Evolutionary conservation across 1,140 invertebrate genomes (phyloP), one percentile per base, ranked within the genome.

Genomic region (Cydia amplana): DNA sequence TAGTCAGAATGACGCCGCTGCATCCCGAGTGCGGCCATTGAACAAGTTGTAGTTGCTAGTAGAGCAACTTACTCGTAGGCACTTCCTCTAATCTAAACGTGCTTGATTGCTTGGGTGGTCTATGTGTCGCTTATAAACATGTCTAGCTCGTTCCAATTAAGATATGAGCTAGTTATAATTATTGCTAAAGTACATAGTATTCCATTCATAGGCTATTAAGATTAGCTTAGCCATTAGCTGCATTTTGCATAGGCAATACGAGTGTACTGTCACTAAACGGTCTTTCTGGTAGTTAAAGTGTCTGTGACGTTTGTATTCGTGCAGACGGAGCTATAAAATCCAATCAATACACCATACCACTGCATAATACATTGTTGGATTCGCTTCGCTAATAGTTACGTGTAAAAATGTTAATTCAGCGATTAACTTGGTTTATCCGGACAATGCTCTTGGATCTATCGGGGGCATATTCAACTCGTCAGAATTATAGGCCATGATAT

Each of bases 31-130:
- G 43, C 14, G 12, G 43, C 43, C 20, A 60, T 23, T 60, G 55
- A 60, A 60, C 55, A 60, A 23, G 20, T 60, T 60, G 20, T 9
- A 60, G 7, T 18, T 18, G n/a, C 49, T n/a, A 18, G 18, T 60
- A 2, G 20, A 23, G 55, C 55, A 60, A 23, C 55, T 23, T 20
- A 60, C 55, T 23, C 2, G 20, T 23, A 60, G n/a, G 9, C n/a
- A 60, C 55, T 60, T 60, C 55, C 55, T 60, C 6, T 51, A 51
- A n/a, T 60, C 20, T 60, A 55, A 51, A 55, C n/a, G 55, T 60
- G 20, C 7, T 60, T 23, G 55, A 60, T 60, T 60, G 20, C 55
- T 60, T 60, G 55, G 55, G 55, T 60, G 55, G 55, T 60, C 55
- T n/a, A 51, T 60, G 10, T 60, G 55, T 60, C 55, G 55, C 55